Evolutionary conservation across 92 coral and sea anemone species (phyloP).

Genomic region (Scolanthus callimorphus): DNA sequence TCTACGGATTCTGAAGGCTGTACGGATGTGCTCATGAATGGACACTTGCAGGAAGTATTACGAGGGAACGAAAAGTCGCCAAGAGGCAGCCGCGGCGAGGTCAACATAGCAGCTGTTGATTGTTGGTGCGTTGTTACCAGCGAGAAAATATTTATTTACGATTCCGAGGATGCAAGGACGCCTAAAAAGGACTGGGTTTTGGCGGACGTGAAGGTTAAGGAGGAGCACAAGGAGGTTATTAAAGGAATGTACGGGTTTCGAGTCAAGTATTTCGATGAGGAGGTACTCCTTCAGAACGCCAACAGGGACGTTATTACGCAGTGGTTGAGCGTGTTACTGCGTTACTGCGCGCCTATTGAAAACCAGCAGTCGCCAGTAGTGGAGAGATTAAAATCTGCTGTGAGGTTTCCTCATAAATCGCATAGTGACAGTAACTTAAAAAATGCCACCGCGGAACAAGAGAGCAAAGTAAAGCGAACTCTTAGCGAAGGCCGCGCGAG

Average conservation of each 20-base stretch:
- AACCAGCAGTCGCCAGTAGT: constrained; percentile 12
- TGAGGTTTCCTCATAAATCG: constrained; percentile 39
- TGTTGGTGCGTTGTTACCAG: constrained; percentile 90
- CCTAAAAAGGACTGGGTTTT: constrained; percentile 64
- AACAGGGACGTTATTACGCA: constrained; percentile 56
- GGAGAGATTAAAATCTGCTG: constrained; percentile 9
- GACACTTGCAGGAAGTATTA: constrained; percentile 63
- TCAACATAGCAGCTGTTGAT: constrained; percentile 33
- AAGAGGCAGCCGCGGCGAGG: background rate
- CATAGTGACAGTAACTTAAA: constrained; percentile 70
- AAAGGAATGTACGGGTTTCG: constrained; percentile 58
- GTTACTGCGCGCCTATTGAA: constrained; percentile 57
- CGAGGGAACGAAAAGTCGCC: constrained; percentile 43
- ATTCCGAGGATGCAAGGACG: constrained; percentile 51
- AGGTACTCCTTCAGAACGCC: constrained; percentile 19
- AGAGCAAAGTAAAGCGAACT: constrained; percentile 39
- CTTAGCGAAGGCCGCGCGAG: constrained; percentile 83
- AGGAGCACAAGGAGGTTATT: constrained; percentile 44
- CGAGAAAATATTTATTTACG: constrained; percentile 67
- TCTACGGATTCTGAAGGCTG: constrained; percentile 40
- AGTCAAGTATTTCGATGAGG: constrained; percentile 32
- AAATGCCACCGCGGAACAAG: constrained; percentile 19
- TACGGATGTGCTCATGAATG: constrained; percentile 70
- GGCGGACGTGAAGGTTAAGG: constrained; percentile 42
- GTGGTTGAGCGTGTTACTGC: constrained; percentile 72